Evolutionary conservation across 1,140 invertebrate species (phyloP).

Genomic region (Leguminivora glycinivorella): DNA sequence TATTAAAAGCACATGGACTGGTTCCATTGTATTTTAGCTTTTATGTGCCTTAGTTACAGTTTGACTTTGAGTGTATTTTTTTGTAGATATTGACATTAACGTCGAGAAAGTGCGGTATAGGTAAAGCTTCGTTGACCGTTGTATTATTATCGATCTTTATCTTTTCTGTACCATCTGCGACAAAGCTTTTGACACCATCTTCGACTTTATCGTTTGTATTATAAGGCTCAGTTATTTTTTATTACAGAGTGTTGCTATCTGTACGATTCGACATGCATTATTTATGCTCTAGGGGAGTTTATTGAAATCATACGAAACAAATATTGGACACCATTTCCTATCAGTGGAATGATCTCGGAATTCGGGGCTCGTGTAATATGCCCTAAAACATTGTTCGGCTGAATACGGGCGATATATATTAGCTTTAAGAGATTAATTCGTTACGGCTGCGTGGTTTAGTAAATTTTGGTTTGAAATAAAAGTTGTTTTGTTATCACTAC

Average conservation of each 20-base stretch:
- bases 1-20: not conserved
- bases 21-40: not conserved
- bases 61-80: not conserved
- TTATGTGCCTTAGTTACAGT: not conserved
- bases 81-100: conserved; percentile 4
- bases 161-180: conserved; percentile 35
- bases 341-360: conserved; percentile 23
- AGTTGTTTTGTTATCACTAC: conserved; percentile 11
- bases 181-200: conserved; percentile 2
- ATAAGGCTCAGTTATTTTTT: not conserved
- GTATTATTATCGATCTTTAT: conserved; percentile 66
- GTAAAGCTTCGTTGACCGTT: conserved; percentile 32
- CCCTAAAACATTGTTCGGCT: conserved; percentile 23
- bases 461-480: conserved; percentile 5
- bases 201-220: not conserved
- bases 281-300: conserved; percentile 64
- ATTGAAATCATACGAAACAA: conserved; percentile 64
- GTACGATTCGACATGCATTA: conserved; percentile 70
- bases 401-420: conserved; percentile 27
- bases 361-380: conserved; percentile 23
- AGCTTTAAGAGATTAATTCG: conserved; percentile 24
- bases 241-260: conserved; percentile 9
- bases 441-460: conserved; percentile 15
- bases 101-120: conserved; percentile 5
- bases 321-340: conserved; percentile 40